Conservation (phyloP, 2,888 invertebrate species). For the Megalurothrips usitatus region DNA sequence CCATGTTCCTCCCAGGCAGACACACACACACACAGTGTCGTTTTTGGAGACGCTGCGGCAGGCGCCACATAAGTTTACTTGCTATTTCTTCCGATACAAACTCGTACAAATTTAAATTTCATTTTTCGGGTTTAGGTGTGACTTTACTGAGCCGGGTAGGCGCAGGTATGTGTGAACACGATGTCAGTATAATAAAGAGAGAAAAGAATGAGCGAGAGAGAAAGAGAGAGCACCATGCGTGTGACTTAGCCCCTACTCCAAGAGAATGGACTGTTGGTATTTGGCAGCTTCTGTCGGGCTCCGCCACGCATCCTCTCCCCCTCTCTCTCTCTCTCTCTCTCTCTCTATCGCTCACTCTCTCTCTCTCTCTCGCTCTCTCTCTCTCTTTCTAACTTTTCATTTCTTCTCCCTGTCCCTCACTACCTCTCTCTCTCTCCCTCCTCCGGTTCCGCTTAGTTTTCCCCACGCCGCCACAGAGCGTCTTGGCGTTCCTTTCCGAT, state of each 20-base stretch:
- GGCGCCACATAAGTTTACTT: too few relatives aligned
- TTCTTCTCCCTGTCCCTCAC: neutral
- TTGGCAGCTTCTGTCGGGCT: neutral
- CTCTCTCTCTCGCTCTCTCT: neutral
- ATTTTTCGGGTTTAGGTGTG: too few relatives aligned
- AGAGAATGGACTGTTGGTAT: neutral
- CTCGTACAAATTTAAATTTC: too few relatives aligned
- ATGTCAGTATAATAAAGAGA: too few relatives aligned
- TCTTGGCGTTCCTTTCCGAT: constrained; percentile 6
- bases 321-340: neutral
- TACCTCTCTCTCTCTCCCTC: neutral
- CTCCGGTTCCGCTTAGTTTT: constrained; percentile 11
- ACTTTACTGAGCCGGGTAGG: too few relatives aligned
- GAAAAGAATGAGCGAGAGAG: too few relatives aligned
- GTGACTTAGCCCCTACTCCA: neutral
- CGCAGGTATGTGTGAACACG: too few relatives aligned
- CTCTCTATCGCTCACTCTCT: too few relatives aligned
- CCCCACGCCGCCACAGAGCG: neutral
- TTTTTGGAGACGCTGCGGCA: too few relatives aligned
- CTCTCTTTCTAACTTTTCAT: neutral
- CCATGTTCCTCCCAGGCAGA: too few relatives aligned
- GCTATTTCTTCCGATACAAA: too few relatives aligned
- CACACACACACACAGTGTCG: too few relatives aligned
- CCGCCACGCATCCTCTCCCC: neutral
- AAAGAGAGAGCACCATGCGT: neutral